These are phyloP conservation scores for Leptopilina boulardi DNA, from an alignment of 1,140 invertebrate genomes.

Conservation along the genomic window DNA sequence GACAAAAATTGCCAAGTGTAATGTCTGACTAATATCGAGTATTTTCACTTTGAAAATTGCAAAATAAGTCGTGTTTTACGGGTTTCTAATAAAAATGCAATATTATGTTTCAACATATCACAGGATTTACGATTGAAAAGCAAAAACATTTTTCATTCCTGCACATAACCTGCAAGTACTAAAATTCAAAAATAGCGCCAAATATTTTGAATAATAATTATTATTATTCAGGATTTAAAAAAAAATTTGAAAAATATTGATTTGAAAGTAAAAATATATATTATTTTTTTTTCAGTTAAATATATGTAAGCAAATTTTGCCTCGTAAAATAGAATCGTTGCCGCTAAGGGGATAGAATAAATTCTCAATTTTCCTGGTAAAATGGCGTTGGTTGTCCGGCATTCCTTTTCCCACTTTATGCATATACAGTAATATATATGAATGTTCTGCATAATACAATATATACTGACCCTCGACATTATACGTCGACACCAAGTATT, in stretches of 20 bases:
- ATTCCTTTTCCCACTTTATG: constrained; percentile 8
- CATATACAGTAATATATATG: background rate
- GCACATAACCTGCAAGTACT: no score
- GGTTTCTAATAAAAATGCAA: background rate
- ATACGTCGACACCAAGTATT: constrained; percentile 5
- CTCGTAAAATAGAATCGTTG: background rate
- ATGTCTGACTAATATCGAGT: background rate
- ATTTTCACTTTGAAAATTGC: background rate
- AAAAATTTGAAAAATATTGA: background rate
- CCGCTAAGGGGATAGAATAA: constrained; percentile 13
- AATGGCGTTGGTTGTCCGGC: background rate
- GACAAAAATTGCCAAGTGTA: no score
- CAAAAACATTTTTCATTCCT: background rate
- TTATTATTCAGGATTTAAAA: no score
- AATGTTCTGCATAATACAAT: constrained; percentile 9
- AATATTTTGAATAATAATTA: no score
- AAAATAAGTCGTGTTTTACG: background rate
- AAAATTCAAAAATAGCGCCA: no score
- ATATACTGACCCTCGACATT: constrained; percentile 1
- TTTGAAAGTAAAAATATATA: background rate
- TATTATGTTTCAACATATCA: background rate
- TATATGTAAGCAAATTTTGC: background rate
- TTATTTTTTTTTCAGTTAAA: background rate
- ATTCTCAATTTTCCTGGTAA: constrained; percentile 9
- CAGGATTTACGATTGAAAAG: background rate